Evolutionary conservation across 2,113 vertebrate species (phyloP).

Genomic region (Plotosus lineatus): DNA sequence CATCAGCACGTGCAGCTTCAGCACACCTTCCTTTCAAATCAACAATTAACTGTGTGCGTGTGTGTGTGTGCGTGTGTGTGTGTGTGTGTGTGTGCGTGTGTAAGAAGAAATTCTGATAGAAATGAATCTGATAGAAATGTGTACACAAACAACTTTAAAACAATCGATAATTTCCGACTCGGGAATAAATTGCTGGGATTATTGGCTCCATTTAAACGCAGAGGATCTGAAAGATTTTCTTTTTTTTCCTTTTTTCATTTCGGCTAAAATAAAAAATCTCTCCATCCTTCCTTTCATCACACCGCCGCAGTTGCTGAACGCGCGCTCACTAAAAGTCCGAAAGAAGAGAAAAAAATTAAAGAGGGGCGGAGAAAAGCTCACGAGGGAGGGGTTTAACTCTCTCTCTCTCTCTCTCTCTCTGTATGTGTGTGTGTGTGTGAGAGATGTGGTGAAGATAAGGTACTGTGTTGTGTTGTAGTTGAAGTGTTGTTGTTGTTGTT

Average conservation of each 20-base stretch:
- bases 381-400: not conserved
- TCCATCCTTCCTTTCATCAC: not conserved
- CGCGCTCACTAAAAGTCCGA: not conserved
- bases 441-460: no score
- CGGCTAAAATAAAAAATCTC: not conserved
- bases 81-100: slow-evolving; percentile 13
- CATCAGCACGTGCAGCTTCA: slow-evolving; percentile 86
- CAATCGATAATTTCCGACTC: not conserved
- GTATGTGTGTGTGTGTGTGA: slow-evolving; percentile 19
- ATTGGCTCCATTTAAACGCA: not conserved
- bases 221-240: not conserved
- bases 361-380: not conserved
- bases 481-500: no score
- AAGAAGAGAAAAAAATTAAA: not conserved
- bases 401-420: not conserved
- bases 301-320: not conserved
- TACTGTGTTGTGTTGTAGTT: no score
- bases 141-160: not conserved
- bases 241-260: not conserved
- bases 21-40: slow-evolving; percentile 42
- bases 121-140: not conserved
- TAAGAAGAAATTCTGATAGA: not conserved
- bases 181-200: not conserved
- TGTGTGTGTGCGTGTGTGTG: slow-evolving; percentile 17
- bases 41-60: not conserved